phyloP scores from a whole-genome alignment of 1,140 invertebrate genomes.

The Drosophila saltans region DNA sequence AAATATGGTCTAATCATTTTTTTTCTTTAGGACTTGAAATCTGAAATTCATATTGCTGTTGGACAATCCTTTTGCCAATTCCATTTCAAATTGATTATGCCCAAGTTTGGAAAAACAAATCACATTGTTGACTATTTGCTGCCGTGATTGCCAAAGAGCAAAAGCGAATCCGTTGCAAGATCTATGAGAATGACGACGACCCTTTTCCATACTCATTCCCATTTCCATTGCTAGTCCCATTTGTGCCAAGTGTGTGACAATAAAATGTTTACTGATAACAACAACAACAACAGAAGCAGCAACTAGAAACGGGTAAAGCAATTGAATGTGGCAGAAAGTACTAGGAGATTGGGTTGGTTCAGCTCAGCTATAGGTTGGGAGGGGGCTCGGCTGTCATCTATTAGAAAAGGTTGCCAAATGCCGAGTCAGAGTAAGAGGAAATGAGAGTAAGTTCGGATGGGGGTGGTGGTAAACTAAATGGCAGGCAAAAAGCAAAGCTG shows the following conservation, averaged over 20 bases:
- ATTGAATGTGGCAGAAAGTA: conserved; percentile 79
- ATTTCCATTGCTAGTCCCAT: conserved; percentile 53
- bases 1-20: no score
- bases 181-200: conserved; percentile 13
- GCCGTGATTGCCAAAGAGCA: conserved; percentile 69
- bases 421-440: background rate
- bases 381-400: conserved; percentile 19
- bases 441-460: background rate
- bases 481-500: conserved; percentile 67
- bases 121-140: conserved; percentile 73
- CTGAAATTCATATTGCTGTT: background rate
- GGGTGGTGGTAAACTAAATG: conserved; percentile 66
- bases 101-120: conserved; percentile 61
- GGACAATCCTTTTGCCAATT: conserved; percentile 30
- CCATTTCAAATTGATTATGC: conserved; percentile 50
- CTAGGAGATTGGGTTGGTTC: conserved; percentile 42
- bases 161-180: conserved; percentile 4
- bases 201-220: conserved; percentile 1
- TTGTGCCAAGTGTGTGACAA: conserved; percentile 80
- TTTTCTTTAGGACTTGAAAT: background rate
- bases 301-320: conserved; percentile 53
- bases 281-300: conserved; percentile 38
- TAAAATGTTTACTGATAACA: conserved; percentile 81
- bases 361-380: conserved; percentile 25
- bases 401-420: conserved; percentile 13